Base-by-base conservation (phyloP, 2,888 invertebrate genomes). In the Phengaris alcon region DNA sequence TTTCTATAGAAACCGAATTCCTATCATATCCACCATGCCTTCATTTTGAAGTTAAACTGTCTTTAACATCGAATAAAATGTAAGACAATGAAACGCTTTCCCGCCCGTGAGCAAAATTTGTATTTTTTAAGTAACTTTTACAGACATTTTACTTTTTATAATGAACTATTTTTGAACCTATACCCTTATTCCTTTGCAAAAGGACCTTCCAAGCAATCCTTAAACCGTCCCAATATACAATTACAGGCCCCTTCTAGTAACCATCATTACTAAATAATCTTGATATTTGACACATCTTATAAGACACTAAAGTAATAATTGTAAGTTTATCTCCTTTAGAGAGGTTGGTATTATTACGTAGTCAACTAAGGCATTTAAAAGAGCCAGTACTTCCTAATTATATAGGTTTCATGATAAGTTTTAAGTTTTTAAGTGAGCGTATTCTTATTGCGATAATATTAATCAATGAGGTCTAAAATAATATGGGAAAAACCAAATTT, bases 161-260 rank as follows among this genome's bases (percentile, higher is more conserved):
- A 52, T 52, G 10, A 54, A 72, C 52, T 72, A 72, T 72, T 72
- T 70, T 72, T 52, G 52, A 52, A 13, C 52, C 35, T 69, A 48
- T 54, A 52, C 52, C 72, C 54, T 46, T 22, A 57, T 15, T 70
- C 46, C 52, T 48, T 75, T 54, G 15, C 48, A 57, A 55, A 69
- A n/a, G 6, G 46, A 46, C 69, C 75, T 75, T 75, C 70, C 69
- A 70, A 44, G 51, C 22, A 69, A 68, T 70, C 75, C 75, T 48
- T 48, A 70, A 57, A 69, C 75, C 75, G 75, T 75, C 75, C 75
- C 55, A 57, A 35, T 54, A 46, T 44, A 70, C 69, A 44, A 69
- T 69, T 57, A 75, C 69, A 75, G 3, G 22, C 44, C 64, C 64
- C 10, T 35, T 44, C 64, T 64, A 64, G 35, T 35, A 64, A 64